Percentiles rank a stretch among this genome's conserved stretches.
Conservation (phyloP, 2,888 invertebrate genomes). For the Plebejus melissa region DNA sequence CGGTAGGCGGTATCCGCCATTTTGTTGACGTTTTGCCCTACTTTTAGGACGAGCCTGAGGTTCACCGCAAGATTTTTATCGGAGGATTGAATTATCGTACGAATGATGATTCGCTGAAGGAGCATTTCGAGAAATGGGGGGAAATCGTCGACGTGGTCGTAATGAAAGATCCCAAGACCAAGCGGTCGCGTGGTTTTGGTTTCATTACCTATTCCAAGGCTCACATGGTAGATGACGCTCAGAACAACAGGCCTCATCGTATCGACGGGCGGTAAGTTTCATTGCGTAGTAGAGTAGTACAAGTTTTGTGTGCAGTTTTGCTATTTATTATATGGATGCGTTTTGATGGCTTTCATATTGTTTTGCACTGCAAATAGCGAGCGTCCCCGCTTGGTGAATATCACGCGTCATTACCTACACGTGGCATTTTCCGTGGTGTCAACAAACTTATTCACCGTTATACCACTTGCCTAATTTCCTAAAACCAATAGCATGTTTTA, state of each 20-base stretch:
- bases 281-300: not conserved
- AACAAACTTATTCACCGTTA: constrained; percentile 42
- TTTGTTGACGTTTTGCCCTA: constrained; percentile 62
- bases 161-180: constrained; percentile 97
- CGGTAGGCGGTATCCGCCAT: constrained; percentile 54
- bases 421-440: constrained; percentile 73
- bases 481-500: not conserved
- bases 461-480: not conserved
- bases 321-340: constrained; percentile 54
- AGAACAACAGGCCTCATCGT: constrained; percentile 92
- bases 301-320: constrained; percentile 59
- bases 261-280: constrained; percentile 88
- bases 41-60: constrained; percentile 86
- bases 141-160: constrained; percentile 97
- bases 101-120: constrained; percentile 93
- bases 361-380: constrained; percentile 66
- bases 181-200: constrained; percentile 97
- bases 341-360: constrained; percentile 59
- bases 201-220: constrained; percentile 97
- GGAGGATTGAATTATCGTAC: constrained; percentile 97
- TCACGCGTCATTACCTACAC: constrained; percentile 49
- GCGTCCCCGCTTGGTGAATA: constrained; percentile 71
- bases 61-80: constrained; percentile 95
- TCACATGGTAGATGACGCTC: constrained; percentile 98
- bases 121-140: constrained; percentile 98